These are phyloP conservation scores for Antheraea mylitta DNA, from an alignment of 1,140 invertebrate genomes.

Conservation along the genomic window DNA sequence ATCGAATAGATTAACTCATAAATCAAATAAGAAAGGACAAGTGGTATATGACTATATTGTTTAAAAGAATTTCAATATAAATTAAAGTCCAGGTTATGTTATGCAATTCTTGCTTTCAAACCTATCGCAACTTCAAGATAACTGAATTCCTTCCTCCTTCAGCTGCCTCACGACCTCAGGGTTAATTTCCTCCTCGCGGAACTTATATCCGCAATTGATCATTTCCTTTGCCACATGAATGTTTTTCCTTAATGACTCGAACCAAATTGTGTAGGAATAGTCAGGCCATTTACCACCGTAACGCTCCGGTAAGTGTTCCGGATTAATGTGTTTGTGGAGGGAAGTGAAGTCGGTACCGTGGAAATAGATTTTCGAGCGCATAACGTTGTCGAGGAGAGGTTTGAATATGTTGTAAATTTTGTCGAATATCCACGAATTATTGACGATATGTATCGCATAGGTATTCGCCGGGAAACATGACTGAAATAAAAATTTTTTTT, in stretches of 20 bases:
- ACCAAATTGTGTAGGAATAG: slow-evolving; percentile 86
- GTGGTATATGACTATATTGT: no score
- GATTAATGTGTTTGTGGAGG: slow-evolving; percentile 86
- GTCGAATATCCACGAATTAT: slow-evolving; percentile 90
- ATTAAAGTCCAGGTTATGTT: no score
- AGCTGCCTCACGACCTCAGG: slow-evolving; percentile 55
- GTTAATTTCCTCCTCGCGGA: slow-evolving; percentile 78
- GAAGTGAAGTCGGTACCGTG: slow-evolving; percentile 88
- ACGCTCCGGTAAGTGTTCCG: slow-evolving; percentile 84
- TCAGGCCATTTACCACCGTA: slow-evolving; percentile 86
- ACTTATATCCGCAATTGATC: slow-evolving; percentile 82
- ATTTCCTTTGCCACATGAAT: slow-evolving; percentile 82
- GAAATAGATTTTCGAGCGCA: slow-evolving; percentile 86
- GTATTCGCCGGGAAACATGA: slow-evolving; percentile 87
- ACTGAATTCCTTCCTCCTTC: slow-evolving; percentile 48
- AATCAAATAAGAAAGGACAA: no score
- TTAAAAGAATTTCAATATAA: no score
- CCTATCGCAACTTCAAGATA: slow-evolving; percentile 31
- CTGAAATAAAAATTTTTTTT: slow-evolving; percentile 63
- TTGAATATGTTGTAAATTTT: slow-evolving; percentile 88
- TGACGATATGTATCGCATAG: slow-evolving; percentile 87
- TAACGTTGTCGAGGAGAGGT: slow-evolving; percentile 83
- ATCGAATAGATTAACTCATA: no score
- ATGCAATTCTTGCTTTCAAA: neutral
- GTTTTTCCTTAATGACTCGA: slow-evolving; percentile 81